These are phyloP conservation scores for Coleophora flavipennella DNA, from an alignment of 2,888 invertebrate genomes.

Conservation along the genomic window DNA sequence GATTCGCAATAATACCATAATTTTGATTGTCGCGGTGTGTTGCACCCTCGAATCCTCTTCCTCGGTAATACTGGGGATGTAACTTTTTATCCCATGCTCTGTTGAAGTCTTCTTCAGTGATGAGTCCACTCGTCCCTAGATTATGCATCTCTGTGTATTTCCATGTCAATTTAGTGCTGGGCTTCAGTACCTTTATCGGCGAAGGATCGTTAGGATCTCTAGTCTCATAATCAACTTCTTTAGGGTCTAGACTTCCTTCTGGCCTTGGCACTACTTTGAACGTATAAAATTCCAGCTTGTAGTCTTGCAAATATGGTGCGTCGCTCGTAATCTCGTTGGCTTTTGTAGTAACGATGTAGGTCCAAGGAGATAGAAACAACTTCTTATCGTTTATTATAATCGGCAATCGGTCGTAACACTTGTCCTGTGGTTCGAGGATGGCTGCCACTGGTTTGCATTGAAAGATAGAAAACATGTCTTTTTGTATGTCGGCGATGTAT, in stretches of 20 bases:
- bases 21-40: too few relatives aligned
- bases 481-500: not conserved
- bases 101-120: not conserved
- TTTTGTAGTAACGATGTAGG: not conserved
- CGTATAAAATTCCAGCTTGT: not conserved
- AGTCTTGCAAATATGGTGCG: not conserved
- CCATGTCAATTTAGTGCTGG: not conserved
- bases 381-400: not conserved
- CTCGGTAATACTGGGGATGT: not conserved
- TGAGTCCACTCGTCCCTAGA: not conserved
- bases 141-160: not conserved
- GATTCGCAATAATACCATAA: too few relatives aligned
- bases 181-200: not conserved
- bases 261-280: not conserved
- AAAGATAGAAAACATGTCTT: not conserved
- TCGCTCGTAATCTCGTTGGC: not conserved
- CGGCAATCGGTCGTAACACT: conserved; percentile 1
- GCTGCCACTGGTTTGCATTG: not conserved
- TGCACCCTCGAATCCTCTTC: too few relatives aligned
- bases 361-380: not conserved
- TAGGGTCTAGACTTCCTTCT: not conserved
- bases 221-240: not conserved
- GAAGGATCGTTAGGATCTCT: too few relatives aligned
- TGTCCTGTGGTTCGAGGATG: not conserved
- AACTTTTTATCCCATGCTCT: not conserved